Base-by-base conservation (phyloP, 1,140 invertebrate species). In the Drosophila ironensis region DNA sequence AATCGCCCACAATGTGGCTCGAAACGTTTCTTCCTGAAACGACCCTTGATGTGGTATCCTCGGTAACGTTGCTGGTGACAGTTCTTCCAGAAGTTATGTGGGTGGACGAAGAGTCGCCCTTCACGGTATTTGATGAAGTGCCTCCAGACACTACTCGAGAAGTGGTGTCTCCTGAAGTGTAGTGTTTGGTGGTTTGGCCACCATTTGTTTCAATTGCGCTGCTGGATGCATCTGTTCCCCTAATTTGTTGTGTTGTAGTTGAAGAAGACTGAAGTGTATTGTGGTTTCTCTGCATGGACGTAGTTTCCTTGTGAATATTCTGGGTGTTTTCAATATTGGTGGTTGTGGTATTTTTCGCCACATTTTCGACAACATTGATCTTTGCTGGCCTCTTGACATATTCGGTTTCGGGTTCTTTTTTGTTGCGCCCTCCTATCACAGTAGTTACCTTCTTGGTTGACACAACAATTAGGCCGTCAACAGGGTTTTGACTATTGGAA, bases 401-500 rank as follows among this genome's bases (percentile, higher is more conserved):
- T 38, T 89, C 82, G 0, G 87, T 89, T 74, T 89, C 88, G 1
- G 88, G 88, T 47, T 90, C 87, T 25, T 82, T 88, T 33, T 87
- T 89, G 11, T 54, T 70, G 5, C 88, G 82, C 19, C 74, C 70
- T 7, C 84, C 87, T 5, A 90, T 44, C 8, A 90, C 80, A 7
- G 90, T 92, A 1, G 90, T 91, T 0, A 91, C 91, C 61, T 91
- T 91, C 46, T 90, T 91, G 2, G 91, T 93, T 0, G 91, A 91
- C 9, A 91, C 91, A 6, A 92, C 90, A 22, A 90, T 91, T 3
- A 90, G 89, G 14, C 93, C 92, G 80, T 93, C 92, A 1, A 90
- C 89, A 14, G 91, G 70, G 40, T 90, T 91, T 59, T 92, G 91
- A 4, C 90, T 90, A 57, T 91, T 88, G 4, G 81, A 72, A 35